Evolutionary conservation across 23 tunicate genomes (phyloP), one percentile per base, ranked within the genome.

Genomic region (Ascidia mentula): DNA sequence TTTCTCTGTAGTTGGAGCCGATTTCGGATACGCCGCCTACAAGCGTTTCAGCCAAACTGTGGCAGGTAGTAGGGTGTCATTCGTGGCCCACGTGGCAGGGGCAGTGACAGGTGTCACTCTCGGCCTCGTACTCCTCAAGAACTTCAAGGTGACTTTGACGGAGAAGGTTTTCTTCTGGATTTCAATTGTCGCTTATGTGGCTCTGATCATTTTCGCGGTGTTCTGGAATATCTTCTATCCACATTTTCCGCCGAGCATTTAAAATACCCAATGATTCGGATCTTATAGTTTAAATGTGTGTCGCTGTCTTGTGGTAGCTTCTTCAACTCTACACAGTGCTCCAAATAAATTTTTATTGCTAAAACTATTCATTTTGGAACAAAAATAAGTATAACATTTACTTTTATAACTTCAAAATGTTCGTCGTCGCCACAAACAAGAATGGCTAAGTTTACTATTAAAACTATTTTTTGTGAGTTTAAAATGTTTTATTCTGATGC

Each of bases 31-130:
- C 33, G 80, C 88, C 32, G 79, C 74, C 30, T 84, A 84, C 69
- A 72, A 81, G 18, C 75, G 88, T 22, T 84, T 84, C 65, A 73
- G 40, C 33, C 60, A 36, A 32, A 65, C 82, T 36, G 59, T 36
- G 40, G 40, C 75, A 32, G 82, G 82, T 28, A 82, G 70, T 3
- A 84, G 74, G 37, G 82, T 84, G 32, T 60, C 88, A 32, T 86
- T 79, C 40, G 78, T 59, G n/a, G 90, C 90, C 0, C 90, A 86
- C 72, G 79, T 86, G 40, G 90, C 84, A 0, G 90, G 90, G 18
- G 90, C 90, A 24, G 34, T 86, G 32, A 81, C 84, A 32, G 90
- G 90, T 36, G 85, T 86, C 32, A 79, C 72, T 36, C 37, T 86
- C 28, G 90, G 90, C 15, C 73, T 86, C 2, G 73, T 86, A 9